Evolutionary conservation across 2,888 invertebrate species (phyloP), one percentile per base, ranked within the genome.

Genomic region (Acrobasis repandana): DNA sequence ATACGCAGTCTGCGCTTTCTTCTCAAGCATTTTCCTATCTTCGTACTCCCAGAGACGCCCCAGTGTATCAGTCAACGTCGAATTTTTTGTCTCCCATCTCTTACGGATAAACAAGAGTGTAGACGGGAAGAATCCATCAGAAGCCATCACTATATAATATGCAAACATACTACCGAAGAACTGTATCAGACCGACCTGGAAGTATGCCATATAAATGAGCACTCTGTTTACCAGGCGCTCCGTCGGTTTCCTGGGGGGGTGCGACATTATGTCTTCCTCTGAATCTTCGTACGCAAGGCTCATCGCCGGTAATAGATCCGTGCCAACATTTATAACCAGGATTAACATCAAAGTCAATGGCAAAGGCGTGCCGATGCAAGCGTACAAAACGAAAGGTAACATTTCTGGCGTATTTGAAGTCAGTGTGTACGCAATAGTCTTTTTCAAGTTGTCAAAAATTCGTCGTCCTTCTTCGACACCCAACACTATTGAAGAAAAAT

Each of bases 371-470:
- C 95, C 95, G 1, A 94, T 75, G 58, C 95, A 76, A 43, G 97
- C 95, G 80, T 96, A 96, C 64, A 95, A 78, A 61, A 97, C 91
- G 89, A 97, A 97, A 8, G 97, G 97, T 52, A 96, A 82, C 93
- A 97, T 97, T 90, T 97, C 97, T 8, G 97, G 96, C 56, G 96
- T 95, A 76, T 97, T 97, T 3, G 96, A 96, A 0, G 97, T 96
- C 60, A 97, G 85, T 0, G 96, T 96, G 80, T 97, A 97, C 2
- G 96, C 96, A 63, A 97, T 97, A 0, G 96, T 96, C 85, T 97
- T 97, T 78, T 97, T 97, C 72, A 97, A 87, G 82, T 97, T 97
- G 78, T 97, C 97, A 75, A 97, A 97, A 77, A 97, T 97, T 67
- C 96, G 88, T 58, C 96, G 91, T 2, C 96, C 96, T 86, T 96